Conservation (phyloP, 2,113 vertebrate genomes). For the Muntiacus muntjak region DNA sequence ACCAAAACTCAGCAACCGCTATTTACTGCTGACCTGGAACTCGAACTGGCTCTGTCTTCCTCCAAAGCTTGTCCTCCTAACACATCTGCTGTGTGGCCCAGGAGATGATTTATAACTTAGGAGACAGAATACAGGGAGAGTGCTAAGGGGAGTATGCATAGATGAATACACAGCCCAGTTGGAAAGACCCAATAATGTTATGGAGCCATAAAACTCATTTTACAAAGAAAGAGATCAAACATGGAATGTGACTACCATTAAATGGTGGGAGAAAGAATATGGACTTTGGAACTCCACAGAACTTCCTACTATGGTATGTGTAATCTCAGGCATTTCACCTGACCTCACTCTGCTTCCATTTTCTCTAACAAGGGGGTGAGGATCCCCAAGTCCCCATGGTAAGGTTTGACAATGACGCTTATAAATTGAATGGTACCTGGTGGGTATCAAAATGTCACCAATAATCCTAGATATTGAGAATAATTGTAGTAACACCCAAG, state of each 20-base stretch:
- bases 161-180: neutral
- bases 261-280: neutral
- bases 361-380: neutral
- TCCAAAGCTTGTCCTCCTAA: neutral
- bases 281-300: neutral
- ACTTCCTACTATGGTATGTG: too few species aligned
- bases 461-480: neutral
- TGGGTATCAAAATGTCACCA: neutral
- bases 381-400: neutral
- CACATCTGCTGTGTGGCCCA: neutral
- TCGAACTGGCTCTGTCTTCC: neutral
- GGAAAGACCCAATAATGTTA: neutral
- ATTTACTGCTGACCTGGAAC: neutral
- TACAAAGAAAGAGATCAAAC: neutral
- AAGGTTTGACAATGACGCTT: neutral
- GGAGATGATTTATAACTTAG: neutral
- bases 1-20: neutral
- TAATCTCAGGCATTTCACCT: too few species aligned
- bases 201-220: neutral
- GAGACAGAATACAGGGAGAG: neutral
- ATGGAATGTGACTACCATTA: neutral
- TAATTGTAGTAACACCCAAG: neutral
- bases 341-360: neutral
- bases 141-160: neutral
- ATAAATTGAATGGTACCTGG: neutral